Evolutionary conservation across 1,140 invertebrate species (phyloP), one percentile per base, ranked within the genome.

Genomic region (Frieseomelitta varia): DNA sequence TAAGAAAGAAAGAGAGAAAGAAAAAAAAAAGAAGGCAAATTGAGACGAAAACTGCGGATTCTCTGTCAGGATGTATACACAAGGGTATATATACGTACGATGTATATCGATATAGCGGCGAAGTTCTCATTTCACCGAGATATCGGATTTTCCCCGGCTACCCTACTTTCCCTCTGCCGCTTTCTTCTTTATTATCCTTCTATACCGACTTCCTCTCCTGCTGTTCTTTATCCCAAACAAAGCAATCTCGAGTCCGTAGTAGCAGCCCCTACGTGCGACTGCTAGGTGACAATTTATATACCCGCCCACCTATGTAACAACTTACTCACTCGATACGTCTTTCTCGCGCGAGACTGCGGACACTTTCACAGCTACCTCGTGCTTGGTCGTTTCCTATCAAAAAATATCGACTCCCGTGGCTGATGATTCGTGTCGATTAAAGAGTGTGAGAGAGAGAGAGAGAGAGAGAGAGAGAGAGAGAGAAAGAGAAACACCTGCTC

Each of bases 251-350:
- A 90, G 84, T 78, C 76, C 82, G 90, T 90, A 87, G 90, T 86
- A 87, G 91, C 92, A 91, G 91, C 87, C 90, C 88, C 89, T 91
- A 93, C 91, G 92, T 93, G 93, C 92, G 89, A 89, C 85, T 93
- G 92, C 90, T 91, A 93, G 92, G 92, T 93, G 93, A 93, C 93
- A 93, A 94, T 93, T 94, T 93, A 94, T 93, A 94, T 93, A 92
- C 90, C 91, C 90, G 75, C 85, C 90, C 92, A 92, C 89, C 90
- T 92, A 85, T 87, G 86, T 88, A 92, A 93, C 93, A 93, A 93
- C 92, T 94, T 92, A 92, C 91, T 93, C 93, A 92, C 91, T 93
- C 93, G 92, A 94, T 94, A 93, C 87, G 90, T 93, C 93, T 94
- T 94, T 93, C 90, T 93, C 90, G 91, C 92, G 86, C 91, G 88